Evolutionary conservation across 2,797 vertebrate genomes (phyloP), one percentile per base, ranked within the genome.

Genomic region (Brachyalestes nurse): DNA sequence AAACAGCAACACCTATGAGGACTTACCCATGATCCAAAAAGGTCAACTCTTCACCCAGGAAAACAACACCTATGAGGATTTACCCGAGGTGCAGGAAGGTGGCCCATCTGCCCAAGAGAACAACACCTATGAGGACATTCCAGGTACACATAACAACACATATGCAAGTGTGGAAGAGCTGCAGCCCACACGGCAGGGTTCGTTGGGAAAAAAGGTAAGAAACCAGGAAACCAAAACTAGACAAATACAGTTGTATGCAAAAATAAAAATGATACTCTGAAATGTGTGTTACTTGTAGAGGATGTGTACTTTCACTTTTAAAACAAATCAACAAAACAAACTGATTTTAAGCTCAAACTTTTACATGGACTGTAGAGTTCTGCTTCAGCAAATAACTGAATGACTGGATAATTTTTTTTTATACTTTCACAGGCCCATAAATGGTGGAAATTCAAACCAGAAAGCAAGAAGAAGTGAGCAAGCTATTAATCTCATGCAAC

Each of bases 11-110:
- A 89, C 85, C 17, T 94, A 93, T 1, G 89, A 92, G 78, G 85
- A 47, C 65, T 77, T 93, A 28, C 14, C 75, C 17, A 21, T n/a
- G 14, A 64, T 53, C 5, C 69, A 58, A 4, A 49, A 55, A 72
- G 8, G 8, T 19, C 9, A 55, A 28, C 16, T 55, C 6, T 0
- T 5, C 19, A 40, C 28, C 3, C 72, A 28, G 4, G 6, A 75
- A 0, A 86, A 88, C 0, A 17, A 88, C 58, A 89, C 85, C 21
- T 94, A 93, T 1, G 89, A 92, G 78, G 85, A 49, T 62, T 75
- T 92, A 25, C 23, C 75, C 19, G 62, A 65, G 5, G 40, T 40
- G 34, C 62, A 38, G 40, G 19, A 69, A 23, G 21, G 40, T 45
- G 47, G 45, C 12, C 40, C 45, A 23, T 1, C 19, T 19, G 16